phyloP scores from a whole-genome alignment of 2,888 invertebrate genomes.

The Chromoteleia sp. region DNA sequence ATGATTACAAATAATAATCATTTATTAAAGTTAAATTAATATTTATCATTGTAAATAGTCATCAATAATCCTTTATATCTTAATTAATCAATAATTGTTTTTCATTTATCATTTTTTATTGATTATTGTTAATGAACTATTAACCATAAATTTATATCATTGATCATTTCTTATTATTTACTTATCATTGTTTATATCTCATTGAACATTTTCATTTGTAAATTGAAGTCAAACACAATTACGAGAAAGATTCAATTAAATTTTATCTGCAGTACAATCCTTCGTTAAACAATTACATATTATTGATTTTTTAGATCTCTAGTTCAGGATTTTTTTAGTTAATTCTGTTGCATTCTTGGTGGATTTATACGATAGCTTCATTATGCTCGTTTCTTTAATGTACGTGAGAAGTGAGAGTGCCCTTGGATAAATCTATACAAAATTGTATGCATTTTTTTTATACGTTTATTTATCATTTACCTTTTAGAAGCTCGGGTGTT shows the following conservation, averaged over 20 bases:
- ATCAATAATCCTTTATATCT: neutral
- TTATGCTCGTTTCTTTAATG: slow-evolving; percentile 25
- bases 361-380: slow-evolving; percentile 27
- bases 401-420: slow-evolving; percentile 58
- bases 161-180: neutral
- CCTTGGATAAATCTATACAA: slow-evolving; percentile 37
- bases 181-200: no score
- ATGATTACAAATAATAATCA: no score
- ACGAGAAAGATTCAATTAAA: no score
- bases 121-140: no score
- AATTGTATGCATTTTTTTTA: slow-evolving; percentile 4
- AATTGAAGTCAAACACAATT: no score
- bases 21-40: neutral
- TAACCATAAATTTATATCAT: neutral
- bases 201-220: no score
- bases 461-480: neutral
- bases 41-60: slow-evolving; percentile 18
- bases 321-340: no score
- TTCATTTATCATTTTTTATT: neutral
- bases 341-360: no score
- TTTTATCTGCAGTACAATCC: no score
- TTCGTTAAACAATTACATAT: no score
- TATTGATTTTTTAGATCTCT: no score
- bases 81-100: neutral
- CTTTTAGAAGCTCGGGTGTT: neutral